Conservation (phyloP, 2,888 invertebrate species). For the Cecidostiba fungosa region DNA sequence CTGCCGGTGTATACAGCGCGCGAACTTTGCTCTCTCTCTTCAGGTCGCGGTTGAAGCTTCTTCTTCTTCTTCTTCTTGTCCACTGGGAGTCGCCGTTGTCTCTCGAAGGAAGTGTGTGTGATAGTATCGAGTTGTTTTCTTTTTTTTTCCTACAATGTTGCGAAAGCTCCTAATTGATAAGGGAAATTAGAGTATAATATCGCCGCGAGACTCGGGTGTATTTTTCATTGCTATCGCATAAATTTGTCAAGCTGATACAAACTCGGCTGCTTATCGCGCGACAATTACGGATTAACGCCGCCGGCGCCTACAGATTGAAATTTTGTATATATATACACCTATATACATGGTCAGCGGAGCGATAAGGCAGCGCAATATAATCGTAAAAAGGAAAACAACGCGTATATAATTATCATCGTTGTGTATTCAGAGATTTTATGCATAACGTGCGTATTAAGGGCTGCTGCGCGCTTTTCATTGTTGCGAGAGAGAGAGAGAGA, state of each 20-base stretch:
- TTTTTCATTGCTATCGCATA: background rate
- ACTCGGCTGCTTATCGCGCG: slow-evolving; percentile 13
- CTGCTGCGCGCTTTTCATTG: background rate
- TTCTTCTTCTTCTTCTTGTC: background rate
- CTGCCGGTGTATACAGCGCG: slow-evolving; percentile 11
- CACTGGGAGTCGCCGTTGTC: background rate
- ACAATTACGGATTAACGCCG: slow-evolving; percentile 14
- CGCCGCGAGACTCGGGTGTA: background rate
- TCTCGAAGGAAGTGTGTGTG: background rate
- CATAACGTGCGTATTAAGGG: background rate
- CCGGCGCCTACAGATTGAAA: slow-evolving; percentile 10
- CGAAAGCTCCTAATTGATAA: background rate
- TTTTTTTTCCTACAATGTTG: background rate
- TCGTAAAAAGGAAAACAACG: background rate
- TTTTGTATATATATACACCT: background rate
- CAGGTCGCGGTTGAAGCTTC: background rate
- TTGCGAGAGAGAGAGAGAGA: background rate
- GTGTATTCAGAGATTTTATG: background rate
- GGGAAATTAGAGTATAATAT: background rate
- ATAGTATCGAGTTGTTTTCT: background rate
- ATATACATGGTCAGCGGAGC: background rate
- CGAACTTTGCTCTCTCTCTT: slow-evolving; percentile 46
- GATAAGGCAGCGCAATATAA: slow-evolving; percentile 11
- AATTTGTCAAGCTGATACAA: slow-evolving; percentile 7
- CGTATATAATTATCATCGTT: background rate